Percentiles rank a stretch among this genome's conserved stretches.
phyloP scores from a whole-genome alignment of 2,888 invertebrate species.

The Acleris laterana region DNA sequence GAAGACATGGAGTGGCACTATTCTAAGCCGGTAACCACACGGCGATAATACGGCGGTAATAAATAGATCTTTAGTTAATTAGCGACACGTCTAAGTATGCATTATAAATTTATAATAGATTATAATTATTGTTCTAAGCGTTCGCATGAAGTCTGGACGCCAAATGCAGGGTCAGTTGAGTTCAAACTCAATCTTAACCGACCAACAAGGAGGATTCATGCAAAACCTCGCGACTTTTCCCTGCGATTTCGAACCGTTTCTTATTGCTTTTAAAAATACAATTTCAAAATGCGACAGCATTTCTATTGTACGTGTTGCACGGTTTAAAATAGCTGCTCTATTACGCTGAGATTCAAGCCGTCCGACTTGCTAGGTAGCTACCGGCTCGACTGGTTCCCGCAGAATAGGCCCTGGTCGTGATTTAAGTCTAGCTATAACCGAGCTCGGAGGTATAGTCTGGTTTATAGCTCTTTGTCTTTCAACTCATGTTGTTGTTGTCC shows the following conservation, averaged over 20 bases:
- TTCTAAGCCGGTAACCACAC: too few species aligned
- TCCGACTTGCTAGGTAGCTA: conserved; percentile 52
- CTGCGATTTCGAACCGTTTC: too few species aligned
- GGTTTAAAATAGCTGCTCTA: conserved; percentile 62
- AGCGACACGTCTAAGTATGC: too few species aligned
- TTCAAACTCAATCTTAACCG: not conserved
- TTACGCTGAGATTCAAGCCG: conserved; percentile 54
- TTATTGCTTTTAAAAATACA: not conserved
- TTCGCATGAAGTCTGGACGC: not conserved
- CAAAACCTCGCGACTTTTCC: not conserved
- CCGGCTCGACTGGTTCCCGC: conserved; percentile 63
- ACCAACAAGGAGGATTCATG: not conserved
- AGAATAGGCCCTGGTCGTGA: conserved; percentile 53
- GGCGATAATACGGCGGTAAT: too few species aligned
- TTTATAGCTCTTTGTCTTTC: conserved; percentile 37
- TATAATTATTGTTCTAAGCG: not conserved
- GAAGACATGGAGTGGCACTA: too few species aligned
- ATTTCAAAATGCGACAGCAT: conserved; percentile 7
- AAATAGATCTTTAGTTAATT: too few species aligned
- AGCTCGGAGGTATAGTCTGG: conserved; percentile 1
- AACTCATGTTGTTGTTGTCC: conserved; percentile 11
- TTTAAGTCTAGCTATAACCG: conserved; percentile 42
- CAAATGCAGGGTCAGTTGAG: not conserved
- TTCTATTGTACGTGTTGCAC: conserved; percentile 48
- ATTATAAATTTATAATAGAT: too few species aligned